A percentile compares a stretch with the other conserved stretches of the same genome.
These are phyloP conservation scores for Halichoerus grypus DNA, from an alignment of 2,113 vertebrate genomes.

Conservation along the genomic window DNA sequence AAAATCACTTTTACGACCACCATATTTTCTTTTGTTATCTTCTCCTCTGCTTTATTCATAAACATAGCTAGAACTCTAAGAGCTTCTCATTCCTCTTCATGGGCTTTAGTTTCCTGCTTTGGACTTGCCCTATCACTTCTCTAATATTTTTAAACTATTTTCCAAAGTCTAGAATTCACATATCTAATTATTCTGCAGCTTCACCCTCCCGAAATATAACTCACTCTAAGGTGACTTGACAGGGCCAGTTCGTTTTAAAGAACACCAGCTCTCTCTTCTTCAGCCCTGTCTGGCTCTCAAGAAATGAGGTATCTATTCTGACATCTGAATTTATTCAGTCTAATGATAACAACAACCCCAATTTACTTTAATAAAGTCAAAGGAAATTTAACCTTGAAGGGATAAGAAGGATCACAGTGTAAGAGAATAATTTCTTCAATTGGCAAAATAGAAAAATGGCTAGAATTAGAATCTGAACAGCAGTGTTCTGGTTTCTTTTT, in stretches of 20 bases:
- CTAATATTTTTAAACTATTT: not conserved
- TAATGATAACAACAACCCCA: not conserved
- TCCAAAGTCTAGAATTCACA: not conserved
- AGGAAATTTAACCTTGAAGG: not conserved
- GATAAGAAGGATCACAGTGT: not conserved
- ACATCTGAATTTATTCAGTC: not conserved
- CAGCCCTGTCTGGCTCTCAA: not conserved
- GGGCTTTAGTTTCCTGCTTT: not conserved
- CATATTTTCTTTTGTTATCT: not conserved
- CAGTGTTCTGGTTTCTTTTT: not conserved
- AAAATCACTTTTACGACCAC: rapidly evolving
- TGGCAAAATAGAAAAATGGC: not conserved
- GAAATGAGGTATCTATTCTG: not conserved
- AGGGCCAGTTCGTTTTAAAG: not conserved
- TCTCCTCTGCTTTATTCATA: not conserved
- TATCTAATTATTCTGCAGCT: not conserved
- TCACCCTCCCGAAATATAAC: not conserved
- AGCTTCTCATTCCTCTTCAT: not conserved
- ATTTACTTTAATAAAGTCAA: not conserved
- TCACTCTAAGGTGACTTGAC: not conserved
- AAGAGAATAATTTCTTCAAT: not conserved
- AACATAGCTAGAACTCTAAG: not conserved
- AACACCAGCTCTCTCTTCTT: not conserved
- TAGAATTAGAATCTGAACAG: not conserved
- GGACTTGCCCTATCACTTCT: not conserved